A percentile compares a stretch with the other conserved stretches of the same genome.
Evolutionary conservation across 1,140 invertebrate genomes (phyloP).

Genomic region (Agrypnia vestita): DNA sequence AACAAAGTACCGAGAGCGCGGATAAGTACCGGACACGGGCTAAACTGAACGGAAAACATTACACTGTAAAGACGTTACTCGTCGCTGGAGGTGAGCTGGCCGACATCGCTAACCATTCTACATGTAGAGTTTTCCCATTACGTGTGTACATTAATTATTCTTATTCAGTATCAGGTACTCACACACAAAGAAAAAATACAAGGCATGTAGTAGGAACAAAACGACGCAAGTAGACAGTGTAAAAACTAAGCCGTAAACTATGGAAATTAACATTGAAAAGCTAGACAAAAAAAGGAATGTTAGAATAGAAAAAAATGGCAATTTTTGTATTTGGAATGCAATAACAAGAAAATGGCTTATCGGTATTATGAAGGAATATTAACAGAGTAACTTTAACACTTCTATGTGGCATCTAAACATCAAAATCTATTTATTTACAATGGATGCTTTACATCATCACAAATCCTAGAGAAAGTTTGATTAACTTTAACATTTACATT

Average conservation of each 20-base stretch:
- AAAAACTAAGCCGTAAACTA: neutral
- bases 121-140: neutral
- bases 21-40: too few relatives aligned
- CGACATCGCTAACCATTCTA: too few relatives aligned
- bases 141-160: conserved; percentile 30
- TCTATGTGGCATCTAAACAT: conserved; percentile 50
- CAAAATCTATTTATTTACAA: conserved; percentile 48
- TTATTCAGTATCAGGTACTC: conserved; percentile 39
- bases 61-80: too few relatives aligned
- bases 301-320: conserved; percentile 13
- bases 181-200: conserved; percentile 30
- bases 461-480: conserved; percentile 44
- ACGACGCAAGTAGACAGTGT: neutral
- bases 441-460: conserved; percentile 47
- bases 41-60: too few relatives aligned
- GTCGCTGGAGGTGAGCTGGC: neutral
- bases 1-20: too few relatives aligned
- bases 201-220: conserved; percentile 11
- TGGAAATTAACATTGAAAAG: neutral
- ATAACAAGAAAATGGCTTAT: conserved; percentile 20
- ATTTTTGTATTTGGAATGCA: conserved; percentile 15
- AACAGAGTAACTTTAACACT: conserved; percentile 35
- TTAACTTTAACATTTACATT: conserved; percentile 47
- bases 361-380: conserved; percentile 32
- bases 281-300: conserved; percentile 2